Conservation (phyloP, 2,113 vertebrate species). For the Scartelaos histophorus region DNA sequence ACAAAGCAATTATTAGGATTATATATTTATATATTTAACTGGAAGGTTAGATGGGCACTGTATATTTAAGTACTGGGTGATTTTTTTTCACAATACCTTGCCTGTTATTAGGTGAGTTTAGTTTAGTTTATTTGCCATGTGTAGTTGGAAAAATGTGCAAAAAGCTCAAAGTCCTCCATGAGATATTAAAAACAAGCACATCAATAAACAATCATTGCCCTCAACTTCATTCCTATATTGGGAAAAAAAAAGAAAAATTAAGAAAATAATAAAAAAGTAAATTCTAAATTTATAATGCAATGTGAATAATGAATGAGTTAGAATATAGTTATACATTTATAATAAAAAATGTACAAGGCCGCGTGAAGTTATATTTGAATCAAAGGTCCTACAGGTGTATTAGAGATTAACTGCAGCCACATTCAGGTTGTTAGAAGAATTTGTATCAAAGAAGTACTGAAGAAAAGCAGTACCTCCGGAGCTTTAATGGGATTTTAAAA, state of each 20-base stretch:
- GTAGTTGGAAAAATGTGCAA: no score
- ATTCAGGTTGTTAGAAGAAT: background rate
- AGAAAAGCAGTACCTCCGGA: background rate
- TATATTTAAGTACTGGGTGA: background rate
- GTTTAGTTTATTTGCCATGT: no score
- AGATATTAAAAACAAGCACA: no score
- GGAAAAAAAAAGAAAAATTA: no score
- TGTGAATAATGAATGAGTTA: background rate
- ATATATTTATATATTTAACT: background rate
- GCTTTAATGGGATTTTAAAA: conserved; percentile 8
- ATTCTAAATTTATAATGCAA: no score
- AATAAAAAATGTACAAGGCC: background rate
- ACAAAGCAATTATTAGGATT: conserved; percentile 1
- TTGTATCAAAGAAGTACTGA: background rate
- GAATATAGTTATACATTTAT: no score
- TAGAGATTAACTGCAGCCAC: background rate
- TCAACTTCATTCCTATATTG: no score
- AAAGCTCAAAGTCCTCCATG: no score
- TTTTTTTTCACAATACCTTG: background rate
- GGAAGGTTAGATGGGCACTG: background rate
- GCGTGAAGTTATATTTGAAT: background rate
- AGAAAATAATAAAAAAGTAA: no score
- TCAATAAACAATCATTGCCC: no score
- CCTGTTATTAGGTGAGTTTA: background rate
- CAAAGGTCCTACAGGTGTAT: background rate